Evolutionary conservation across 2,113 vertebrate genomes (phyloP).

Genomic region (Thunnus thynnus): DNA sequence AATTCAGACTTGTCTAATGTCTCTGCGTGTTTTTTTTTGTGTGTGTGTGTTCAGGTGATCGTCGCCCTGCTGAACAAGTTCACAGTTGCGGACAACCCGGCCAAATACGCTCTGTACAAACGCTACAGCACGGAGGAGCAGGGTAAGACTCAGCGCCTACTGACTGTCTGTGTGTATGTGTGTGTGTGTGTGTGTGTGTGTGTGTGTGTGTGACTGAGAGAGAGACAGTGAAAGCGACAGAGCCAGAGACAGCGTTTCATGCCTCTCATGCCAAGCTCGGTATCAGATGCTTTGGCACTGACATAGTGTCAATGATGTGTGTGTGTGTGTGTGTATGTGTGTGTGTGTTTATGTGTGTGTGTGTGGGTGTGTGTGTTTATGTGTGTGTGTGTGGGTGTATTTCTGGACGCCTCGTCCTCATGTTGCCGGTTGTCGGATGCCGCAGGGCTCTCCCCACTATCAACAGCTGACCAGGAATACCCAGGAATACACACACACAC

Average conservation of each 20-base stretch:
- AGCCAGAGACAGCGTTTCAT: slow-evolving; percentile 41
- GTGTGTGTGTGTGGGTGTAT: slow-evolving; percentile 40
- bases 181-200: slow-evolving; percentile 14
- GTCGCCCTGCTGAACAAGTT: slow-evolving; percentile 95
- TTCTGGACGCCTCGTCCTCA: slow-evolving; percentile 43
- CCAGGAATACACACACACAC: slow-evolving; percentile 36
- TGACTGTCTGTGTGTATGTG: slow-evolving; percentile 12
- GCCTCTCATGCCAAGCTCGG: slow-evolving; percentile 25
- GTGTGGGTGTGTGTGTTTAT: slow-evolving; percentile 27
- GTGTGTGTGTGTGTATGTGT: slow-evolving; percentile 21
- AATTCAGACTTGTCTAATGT: too few species aligned
- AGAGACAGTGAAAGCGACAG: background rate
- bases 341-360: slow-evolving; percentile 25
- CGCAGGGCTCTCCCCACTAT: slow-evolving; percentile 56
- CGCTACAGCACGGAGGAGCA: slow-evolving; percentile 94
- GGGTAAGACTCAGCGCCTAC: slow-evolving; percentile 81
- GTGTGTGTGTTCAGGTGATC: slow-evolving; percentile 87
- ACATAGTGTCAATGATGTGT: background rate
- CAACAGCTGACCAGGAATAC: slow-evolving; percentile 43
- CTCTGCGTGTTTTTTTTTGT: background rate
- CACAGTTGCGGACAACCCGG: slow-evolving; percentile 93
- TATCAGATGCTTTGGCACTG: slow-evolving; percentile 37
- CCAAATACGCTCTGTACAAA: slow-evolving; percentile 97
- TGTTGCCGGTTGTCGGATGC: slow-evolving; percentile 40
- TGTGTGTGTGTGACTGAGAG: background rate